Percentiles rank a stretch among this genome's conserved stretches.
Conservation (phyloP, 2,113 vertebrate genomes). For the Heterotilapia buettikoferi region DNA sequence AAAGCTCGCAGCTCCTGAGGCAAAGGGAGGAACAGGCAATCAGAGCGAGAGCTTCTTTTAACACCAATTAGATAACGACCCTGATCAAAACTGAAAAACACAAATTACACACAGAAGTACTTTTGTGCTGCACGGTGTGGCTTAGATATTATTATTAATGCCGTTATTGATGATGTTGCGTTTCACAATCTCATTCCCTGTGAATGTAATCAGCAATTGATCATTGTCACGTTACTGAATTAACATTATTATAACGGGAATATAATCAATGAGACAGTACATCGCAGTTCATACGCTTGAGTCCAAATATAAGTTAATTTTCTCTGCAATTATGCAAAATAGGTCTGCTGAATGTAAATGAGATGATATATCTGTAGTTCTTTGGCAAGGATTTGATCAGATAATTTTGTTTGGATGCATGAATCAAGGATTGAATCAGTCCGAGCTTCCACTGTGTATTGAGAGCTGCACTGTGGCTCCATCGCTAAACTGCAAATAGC, state of each 20-base stretch:
- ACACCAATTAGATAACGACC: neutral
- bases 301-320: slow-evolving; percentile 9
- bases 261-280: slow-evolving; percentile 3
- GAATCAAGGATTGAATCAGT: slow-evolving; percentile 18
- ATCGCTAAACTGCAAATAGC: slow-evolving; percentile 20
- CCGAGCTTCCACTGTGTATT: neutral
- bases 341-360: slow-evolving; percentile 28
- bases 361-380: slow-evolving; percentile 11
- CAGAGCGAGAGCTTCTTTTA: neutral
- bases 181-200: neutral
- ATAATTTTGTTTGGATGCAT: slow-evolving; percentile 36
- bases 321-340: slow-evolving; percentile 29
- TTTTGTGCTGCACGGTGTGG: neutral
- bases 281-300: neutral
- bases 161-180: neutral
- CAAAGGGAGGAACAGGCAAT: neutral
- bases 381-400: slow-evolving; percentile 36
- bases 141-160: neutral
- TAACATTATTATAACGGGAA: neutral
- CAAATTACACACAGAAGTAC: neutral
- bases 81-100: neutral
- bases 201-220: slow-evolving; percentile 4
- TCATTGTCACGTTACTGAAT: slow-evolving; percentile 7
- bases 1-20: slow-evolving; percentile 84
- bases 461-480: neutral